Evolutionary conservation across 2,113 vertebrate genomes (phyloP).

Genomic region (Dasypus novemcinctus): DNA sequence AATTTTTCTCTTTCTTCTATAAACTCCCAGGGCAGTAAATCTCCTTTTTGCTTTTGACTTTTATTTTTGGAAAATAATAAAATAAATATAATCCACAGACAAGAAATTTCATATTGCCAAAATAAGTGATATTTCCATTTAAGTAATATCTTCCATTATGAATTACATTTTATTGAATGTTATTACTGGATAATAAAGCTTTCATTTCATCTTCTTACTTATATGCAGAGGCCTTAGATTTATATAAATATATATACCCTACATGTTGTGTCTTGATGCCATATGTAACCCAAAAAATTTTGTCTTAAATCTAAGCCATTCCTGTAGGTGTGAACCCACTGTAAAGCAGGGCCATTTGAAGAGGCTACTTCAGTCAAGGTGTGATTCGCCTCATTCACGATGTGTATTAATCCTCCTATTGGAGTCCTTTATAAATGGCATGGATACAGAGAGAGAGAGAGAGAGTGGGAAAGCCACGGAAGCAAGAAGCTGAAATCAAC

Average conservation of each 20-base stretch:
- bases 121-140: neutral
- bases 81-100: slow-evolving; percentile 20
- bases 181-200: neutral
- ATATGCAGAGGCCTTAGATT: neutral
- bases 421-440: too few relatives aligned
- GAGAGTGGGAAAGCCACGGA: too few relatives aligned
- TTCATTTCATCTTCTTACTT: neutral
- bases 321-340: too few relatives aligned
- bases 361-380: too few relatives aligned
- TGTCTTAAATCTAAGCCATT: too few relatives aligned
- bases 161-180: slow-evolving; percentile 6
- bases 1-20: slow-evolving; percentile 1
- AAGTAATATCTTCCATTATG: neutral
- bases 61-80: slow-evolving; percentile 30
- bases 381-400: too few relatives aligned
- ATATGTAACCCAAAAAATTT: too few relatives aligned
- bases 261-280: neutral
- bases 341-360: too few relatives aligned
- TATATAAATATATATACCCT: neutral
- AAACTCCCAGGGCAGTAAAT: neutral
- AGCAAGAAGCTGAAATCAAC: too few relatives aligned
- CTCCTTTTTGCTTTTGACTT: neutral
- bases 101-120: slow-evolving; percentile 15
- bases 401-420: too few relatives aligned
- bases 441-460: too few relatives aligned